Percentiles rank a stretch among this genome's conserved stretches.
phyloP scores from a whole-genome alignment of 1,140 invertebrate species.

The Parapsyche elsis region DNA sequence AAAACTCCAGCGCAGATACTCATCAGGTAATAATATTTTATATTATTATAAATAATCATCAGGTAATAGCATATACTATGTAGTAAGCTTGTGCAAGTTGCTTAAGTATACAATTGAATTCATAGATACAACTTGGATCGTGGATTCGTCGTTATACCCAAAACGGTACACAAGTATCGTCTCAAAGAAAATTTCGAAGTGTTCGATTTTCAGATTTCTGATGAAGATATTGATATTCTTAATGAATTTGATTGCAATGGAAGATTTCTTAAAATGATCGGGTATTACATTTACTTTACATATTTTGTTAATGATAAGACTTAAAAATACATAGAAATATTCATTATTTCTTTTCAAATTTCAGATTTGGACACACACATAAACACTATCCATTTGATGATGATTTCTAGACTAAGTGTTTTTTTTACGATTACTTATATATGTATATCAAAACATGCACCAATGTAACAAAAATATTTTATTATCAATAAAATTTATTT shows the following conservation, averaged over 20 bases:
- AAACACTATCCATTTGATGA: conserved; percentile 48
- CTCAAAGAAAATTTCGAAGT: conserved; percentile 78
- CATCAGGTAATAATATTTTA: conserved; percentile 66
- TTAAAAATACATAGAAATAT: neutral
- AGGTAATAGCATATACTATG: too few relatives aligned
- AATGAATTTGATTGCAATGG: conserved; percentile 67
- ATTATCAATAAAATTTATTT: too few relatives aligned
- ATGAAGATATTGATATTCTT: conserved; percentile 67
- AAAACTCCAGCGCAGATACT: conserved; percentile 78
- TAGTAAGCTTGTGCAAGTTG: conserved; percentile 56
- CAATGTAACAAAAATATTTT: too few relatives aligned
- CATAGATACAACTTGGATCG: conserved; percentile 72
- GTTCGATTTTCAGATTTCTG: conserved; percentile 75
- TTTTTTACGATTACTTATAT: too few relatives aligned
- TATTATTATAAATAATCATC: neutral
- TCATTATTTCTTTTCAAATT: conserved; percentile 32
- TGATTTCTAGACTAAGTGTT: conserved; percentile 40
- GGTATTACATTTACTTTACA: conserved; percentile 59
- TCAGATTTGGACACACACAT: conserved; percentile 45
- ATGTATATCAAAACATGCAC: too few relatives aligned
- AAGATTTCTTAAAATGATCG: conserved; percentile 62
- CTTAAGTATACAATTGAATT: conserved; percentile 60
- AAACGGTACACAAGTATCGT: conserved; percentile 74
- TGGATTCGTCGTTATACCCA: conserved; percentile 72
- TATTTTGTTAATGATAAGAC: neutral